Percentiles rank a stretch among this genome's conserved stretches.
Conservation (phyloP, 2,888 invertebrate genomes). For the Agrenia bidenticulata region DNA sequence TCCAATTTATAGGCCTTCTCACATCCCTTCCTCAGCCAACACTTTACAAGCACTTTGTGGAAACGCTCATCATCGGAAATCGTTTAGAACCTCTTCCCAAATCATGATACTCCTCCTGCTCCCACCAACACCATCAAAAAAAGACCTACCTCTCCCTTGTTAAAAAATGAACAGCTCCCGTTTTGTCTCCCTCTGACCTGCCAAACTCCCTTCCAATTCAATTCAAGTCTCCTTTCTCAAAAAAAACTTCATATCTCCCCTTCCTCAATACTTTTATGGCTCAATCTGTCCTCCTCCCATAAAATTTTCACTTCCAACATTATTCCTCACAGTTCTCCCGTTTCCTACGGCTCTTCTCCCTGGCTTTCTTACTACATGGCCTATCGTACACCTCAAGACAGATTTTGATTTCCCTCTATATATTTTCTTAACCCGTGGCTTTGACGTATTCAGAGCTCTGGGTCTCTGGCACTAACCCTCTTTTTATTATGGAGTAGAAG, state of each 20-base stretch:
- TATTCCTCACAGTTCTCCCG: neutral
- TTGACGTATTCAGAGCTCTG: too few species aligned
- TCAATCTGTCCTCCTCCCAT: constrained; percentile 37
- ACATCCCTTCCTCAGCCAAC: constrained; percentile 39
- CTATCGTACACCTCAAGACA: too few species aligned
- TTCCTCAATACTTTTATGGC: constrained; percentile 16
- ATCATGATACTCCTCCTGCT: constrained; percentile 40
- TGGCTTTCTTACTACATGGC: too few species aligned
- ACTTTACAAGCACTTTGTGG: constrained; percentile 53
- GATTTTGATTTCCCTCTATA: too few species aligned
- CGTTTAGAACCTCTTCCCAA: constrained; percentile 53
- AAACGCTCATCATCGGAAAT: constrained; percentile 54
- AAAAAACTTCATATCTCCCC: neutral
- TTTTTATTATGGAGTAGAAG: too few species aligned
- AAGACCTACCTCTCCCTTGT: constrained; percentile 15
- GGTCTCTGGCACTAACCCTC: too few species aligned
- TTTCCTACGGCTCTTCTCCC: too few species aligned
- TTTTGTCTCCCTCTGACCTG: constrained; percentile 21
- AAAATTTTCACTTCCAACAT: constrained; percentile 25
- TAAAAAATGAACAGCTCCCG: constrained; percentile 18
- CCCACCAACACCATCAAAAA: neutral
- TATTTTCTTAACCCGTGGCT: too few species aligned
- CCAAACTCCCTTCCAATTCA: constrained; percentile 22
- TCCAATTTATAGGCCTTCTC: constrained; percentile 53
- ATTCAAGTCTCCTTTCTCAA: constrained; percentile 14